Percentiles rank a stretch among this genome's conserved stretches.
Evolutionary conservation across 1,140 invertebrate species (phyloP).

Genomic region (Steinernema khuongi): DNA sequence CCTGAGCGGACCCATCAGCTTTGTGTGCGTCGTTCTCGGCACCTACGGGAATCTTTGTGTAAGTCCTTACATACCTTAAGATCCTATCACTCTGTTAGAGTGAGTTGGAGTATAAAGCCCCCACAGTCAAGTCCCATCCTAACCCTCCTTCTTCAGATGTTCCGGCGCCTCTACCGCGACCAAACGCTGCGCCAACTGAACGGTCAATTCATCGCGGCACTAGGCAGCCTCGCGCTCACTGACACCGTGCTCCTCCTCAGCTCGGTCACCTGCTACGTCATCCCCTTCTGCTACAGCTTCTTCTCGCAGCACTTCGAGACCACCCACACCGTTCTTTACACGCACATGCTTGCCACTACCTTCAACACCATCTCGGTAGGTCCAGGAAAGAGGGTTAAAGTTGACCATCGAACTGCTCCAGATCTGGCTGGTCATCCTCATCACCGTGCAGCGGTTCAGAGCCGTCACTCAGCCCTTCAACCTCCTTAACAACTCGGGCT

Average conservation of each 20-base stretch:
- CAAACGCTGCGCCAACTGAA: not conserved
- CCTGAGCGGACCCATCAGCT: constrained; percentile 4
- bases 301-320: not conserved
- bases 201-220: not conserved
- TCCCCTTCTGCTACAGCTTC: constrained; percentile 13
- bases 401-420: not conserved
- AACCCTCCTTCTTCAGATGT: constrained; percentile 1
- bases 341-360: constrained; percentile 2
- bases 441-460: not conserved
- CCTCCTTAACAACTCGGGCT: not conserved
- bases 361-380: constrained; percentile 1
- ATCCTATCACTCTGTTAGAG: not conserved
- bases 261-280: not conserved
- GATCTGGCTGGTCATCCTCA: not conserved
- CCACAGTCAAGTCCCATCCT: too few relatives aligned
- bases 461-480: not conserved
- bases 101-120: too few relatives aligned
- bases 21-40: not conserved
- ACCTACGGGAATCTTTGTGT: not conserved
- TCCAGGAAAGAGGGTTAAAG: too few relatives aligned
- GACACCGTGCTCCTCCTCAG: not conserved
- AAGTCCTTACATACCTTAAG: not conserved
- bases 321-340: not conserved
- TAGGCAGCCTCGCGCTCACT: not conserved
- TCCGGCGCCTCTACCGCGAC: not conserved